phyloP scores from a whole-genome alignment of 2,113 vertebrate species.

The Baryphthengus martii region DNA sequence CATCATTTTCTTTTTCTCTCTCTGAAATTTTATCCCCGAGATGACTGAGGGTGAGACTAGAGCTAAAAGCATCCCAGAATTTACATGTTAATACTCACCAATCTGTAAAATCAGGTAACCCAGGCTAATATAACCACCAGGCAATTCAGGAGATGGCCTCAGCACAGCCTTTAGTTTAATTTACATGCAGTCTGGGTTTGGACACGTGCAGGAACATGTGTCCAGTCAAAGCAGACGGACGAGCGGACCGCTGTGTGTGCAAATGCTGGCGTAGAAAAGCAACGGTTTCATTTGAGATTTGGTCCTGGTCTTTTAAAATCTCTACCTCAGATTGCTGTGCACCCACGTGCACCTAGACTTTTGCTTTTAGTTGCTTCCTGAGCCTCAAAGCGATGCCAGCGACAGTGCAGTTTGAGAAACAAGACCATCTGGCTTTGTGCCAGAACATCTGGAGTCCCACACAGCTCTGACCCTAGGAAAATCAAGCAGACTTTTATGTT shows the following conservation, averaged over 20 bases:
- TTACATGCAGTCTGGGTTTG: neutral
- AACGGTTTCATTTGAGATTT: neutral
- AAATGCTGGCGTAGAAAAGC: neutral
- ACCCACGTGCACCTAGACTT: neutral
- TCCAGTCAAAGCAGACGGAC: neutral
- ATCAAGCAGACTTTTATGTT: neutral
- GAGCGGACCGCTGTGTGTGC: neutral
- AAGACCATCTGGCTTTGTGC: neutral
- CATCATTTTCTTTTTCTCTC: conserved; percentile 1
- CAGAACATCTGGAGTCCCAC: neutral
- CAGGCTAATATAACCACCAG: neutral
- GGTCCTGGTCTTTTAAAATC: neutral
- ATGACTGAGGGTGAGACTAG: neutral
- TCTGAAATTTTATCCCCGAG: neutral
- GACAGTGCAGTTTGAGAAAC: neutral
- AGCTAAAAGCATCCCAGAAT: neutral
- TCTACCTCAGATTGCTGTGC: neutral
- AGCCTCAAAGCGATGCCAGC: neutral
- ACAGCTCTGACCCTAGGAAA: neutral
- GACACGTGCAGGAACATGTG: neutral
- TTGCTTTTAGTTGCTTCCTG: neutral
- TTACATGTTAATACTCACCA: neutral
- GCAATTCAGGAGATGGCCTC: neutral
- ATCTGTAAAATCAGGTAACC: neutral
- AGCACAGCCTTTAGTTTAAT: neutral